Evolutionary conservation across 1,140 invertebrate genomes (phyloP).

Genomic region (Conus betulinus): DNA sequence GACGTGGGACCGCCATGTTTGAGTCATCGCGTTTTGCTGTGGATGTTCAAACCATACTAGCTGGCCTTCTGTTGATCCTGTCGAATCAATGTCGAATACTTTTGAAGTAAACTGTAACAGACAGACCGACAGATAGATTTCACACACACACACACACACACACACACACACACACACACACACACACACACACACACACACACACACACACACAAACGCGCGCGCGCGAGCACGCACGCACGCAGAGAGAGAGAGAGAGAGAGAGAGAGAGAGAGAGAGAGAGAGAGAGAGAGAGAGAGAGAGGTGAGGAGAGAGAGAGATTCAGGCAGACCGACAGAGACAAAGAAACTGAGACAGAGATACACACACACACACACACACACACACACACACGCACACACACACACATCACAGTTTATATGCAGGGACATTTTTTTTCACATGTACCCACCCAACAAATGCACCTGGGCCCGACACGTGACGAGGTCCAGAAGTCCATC

Average conservation of each 20-base stretch:
- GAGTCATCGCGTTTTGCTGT: slow-evolving; percentile 47
- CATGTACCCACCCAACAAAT: neutral
- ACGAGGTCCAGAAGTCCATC: slow-evolving; percentile 75
- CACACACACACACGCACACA: neutral
- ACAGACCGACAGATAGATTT: neutral
- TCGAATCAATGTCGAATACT: neutral
- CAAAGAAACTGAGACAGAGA: neutral
- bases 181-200: neutral
- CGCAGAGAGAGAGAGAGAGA: too few relatives aligned
- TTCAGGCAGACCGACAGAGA: neutral
- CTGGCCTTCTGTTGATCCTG: slow-evolving; percentile 63
- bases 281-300: too few relatives aligned
- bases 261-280: too few relatives aligned
- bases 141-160: neutral
- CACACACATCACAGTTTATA: too few relatives aligned
- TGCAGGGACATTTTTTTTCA: too few relatives aligned
- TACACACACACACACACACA: neutral
- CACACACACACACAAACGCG: neutral
- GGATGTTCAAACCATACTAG: slow-evolving; percentile 74
- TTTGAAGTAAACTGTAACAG: neutral
- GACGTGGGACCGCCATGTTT: slow-evolving; percentile 68
- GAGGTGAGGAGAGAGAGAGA: too few relatives aligned
- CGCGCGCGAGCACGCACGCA: too few relatives aligned
- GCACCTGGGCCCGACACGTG: slow-evolving; percentile 65
- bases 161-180: neutral